Base-by-base conservation (phyloP, 1,140 invertebrate genomes). In the Lepidurus couesii region DNA sequence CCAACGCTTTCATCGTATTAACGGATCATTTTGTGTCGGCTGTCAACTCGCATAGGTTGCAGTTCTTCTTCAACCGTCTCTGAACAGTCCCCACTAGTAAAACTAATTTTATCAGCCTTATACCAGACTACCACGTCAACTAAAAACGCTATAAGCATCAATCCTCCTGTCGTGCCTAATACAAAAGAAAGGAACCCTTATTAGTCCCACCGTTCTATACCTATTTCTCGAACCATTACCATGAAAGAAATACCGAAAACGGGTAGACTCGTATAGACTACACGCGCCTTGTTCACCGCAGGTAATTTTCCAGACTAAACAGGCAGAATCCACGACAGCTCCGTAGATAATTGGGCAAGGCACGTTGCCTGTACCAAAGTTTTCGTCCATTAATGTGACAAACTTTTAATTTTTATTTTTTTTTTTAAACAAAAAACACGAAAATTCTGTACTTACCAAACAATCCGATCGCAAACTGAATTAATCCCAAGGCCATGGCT, bases 341-440 rank as follows among this genome's bases (percentile, higher is more conserved):
- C 94, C 95, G 85, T 96, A 97, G 80, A 97, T 90, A 82, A 96
- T 94, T 16, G 95, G 93, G 86, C 95, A 97, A 81, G 95, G 95
- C 81, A 96, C 94, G 84, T 96, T 97, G 79, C 89, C 89, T 90
- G 74, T 79, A 76, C 75, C n/a, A 44, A 77, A 45, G 8, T 75
- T 45, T 75, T 76, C 11, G 2, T 24, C 16, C 53, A 21, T 47
- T 9, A 77, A 43, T 44, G 73, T 53, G 44, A 44, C 7, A 34
- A 73, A 47, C n/a, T 75, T 11, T 77, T 7, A 26, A 74, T 42
- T 7, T 13, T 78, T 3, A 43, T 13, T 65, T 43, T 77, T n/a
- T n/a, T n/a, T n/a, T n/a, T n/a, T n/a, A n/a, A n/a, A n/a, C n/a
- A n/a, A n/a, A n/a, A n/a, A n/a, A 77, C 26, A 79, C 78, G 0